Percentiles rank a stretch among this genome's conserved stretches.
phyloP scores from a whole-genome alignment of 1,140 invertebrate genomes.

The Papilio helenus region DNA sequence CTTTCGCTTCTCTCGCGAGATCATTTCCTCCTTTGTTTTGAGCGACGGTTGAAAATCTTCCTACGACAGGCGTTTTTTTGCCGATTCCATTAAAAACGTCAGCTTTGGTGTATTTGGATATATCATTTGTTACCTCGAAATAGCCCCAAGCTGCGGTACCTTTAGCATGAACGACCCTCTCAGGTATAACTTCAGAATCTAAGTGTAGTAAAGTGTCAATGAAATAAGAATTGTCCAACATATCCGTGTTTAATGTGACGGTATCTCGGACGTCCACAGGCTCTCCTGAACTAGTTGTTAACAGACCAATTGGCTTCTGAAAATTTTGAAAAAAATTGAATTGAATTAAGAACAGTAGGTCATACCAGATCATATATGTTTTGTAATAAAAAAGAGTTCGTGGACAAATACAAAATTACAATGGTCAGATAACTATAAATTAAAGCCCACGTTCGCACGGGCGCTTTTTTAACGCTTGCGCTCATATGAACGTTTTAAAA shows the following conservation, averaged over 20 bases:
- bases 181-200: conserved; percentile 94
- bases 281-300: conserved; percentile 88
- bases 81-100: conserved; percentile 92
- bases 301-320: conserved; percentile 69
- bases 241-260: conserved; percentile 60
- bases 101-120: conserved; percentile 92
- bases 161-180: conserved; percentile 97
- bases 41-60: conserved; percentile 90
- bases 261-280: conserved; percentile 89
- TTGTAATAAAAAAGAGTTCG: too few species aligned
- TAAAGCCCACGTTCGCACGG: too few species aligned
- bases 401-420: too few species aligned
- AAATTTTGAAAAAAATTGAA: conserved; percentile 44
- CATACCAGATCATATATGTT: too few species aligned
- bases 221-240: conserved; percentile 91
- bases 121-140: conserved; percentile 96
- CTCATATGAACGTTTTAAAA: too few species aligned
- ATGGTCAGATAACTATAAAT: too few species aligned
- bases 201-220: conserved; percentile 86
- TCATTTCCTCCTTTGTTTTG: conserved; percentile 93
- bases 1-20: conserved; percentile 86
- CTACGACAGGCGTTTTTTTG: conserved; percentile 90
- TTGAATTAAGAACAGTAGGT: too few species aligned
- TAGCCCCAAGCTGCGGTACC: conserved; percentile 97
- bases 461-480: too few species aligned